Evolutionary conservation across 1,140 invertebrate genomes (phyloP).

Genomic region (Dreissena polymorpha): DNA sequence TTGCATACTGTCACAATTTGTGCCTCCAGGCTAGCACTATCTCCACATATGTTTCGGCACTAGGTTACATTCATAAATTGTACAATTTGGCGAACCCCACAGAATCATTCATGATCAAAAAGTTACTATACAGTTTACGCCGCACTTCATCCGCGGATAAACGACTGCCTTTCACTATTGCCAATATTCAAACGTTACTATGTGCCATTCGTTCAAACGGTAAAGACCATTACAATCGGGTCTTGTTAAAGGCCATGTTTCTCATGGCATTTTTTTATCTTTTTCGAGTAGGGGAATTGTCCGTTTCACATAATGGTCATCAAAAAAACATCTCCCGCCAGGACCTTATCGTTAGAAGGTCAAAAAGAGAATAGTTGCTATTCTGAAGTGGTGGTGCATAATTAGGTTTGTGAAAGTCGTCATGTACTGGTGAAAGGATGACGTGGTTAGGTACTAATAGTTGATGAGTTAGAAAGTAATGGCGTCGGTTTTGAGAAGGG

Average conservation of each 20-base stretch:
- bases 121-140: conserved; percentile 9
- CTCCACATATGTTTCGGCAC: conserved; percentile 10
- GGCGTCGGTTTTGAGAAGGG: too few species aligned
- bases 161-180: conserved; percentile 10
- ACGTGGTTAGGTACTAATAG: too few species aligned
- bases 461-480: too few species aligned
- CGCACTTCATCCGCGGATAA: background rate
- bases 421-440: too few species aligned
- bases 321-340: background rate
- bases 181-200: background rate
- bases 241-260: background rate
- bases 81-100: conserved; percentile 10
- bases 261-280: conserved; percentile 5
- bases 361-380: too few species aligned
- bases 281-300: conserved; percentile 25
- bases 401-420: too few species aligned
- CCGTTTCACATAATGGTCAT: background rate
- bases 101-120: conserved; percentile 35
- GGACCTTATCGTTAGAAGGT: too few species aligned
- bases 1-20: conserved; percentile 6
- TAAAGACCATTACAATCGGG: background rate
- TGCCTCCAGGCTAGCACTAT: conserved; percentile 13
- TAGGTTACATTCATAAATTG: conserved; percentile 33
- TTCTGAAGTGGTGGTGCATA: too few species aligned
- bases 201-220: background rate